Evolutionary conservation across 2,113 vertebrate genomes (phyloP), one percentile per base, ranked within the genome.

Genomic region (Anser cygnoides): DNA sequence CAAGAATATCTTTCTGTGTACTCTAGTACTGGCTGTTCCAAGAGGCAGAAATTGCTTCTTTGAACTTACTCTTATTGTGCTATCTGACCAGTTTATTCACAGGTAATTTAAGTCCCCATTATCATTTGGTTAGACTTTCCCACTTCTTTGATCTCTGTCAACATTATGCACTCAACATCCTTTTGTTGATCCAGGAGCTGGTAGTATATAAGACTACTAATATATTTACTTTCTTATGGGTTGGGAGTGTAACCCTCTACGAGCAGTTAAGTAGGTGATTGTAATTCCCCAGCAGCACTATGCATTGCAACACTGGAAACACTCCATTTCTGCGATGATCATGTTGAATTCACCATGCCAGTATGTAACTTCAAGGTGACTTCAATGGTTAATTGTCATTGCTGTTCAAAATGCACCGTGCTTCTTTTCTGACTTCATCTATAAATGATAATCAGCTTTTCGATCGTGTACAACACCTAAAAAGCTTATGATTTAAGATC

Each of bases 131-230:
- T 89, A 78, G 44, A 92, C 93, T 95, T 96, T 86, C 79, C 86
- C 95, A 92, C 86, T 96, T 93, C 93, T 96, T 95, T 96, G 96
- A 96, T 95, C 84, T 97, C 88, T 92, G 92, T 92, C 96, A 97
- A 96, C 85, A 93, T 72, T 44, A 52, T 67, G 88, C 90, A 84
- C 92, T 96, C 93, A 63, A 96, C 90, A 92, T 94, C 78, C 82
- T 88, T 94, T 67, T 92, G 85, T 93, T 95, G 82, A 84, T 94
- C 83, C 76, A 92, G 88, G 79, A 93, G 90, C 59, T 57, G 52
- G 74, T 26, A 84, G 65, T 46, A 65, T 15, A 81, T 86, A 72
- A 77, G 68, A 84, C 91, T 65, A 29, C 79, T 25, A 57, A 95
- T 62, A 58, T 92, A 86, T 95, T 96, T 94, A 81, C 93, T 90